Evolutionary conservation across 2,797 vertebrate species (phyloP), one percentile per base, ranked within the genome.

Genomic region (Muraenolepis orangiensis): DNA sequence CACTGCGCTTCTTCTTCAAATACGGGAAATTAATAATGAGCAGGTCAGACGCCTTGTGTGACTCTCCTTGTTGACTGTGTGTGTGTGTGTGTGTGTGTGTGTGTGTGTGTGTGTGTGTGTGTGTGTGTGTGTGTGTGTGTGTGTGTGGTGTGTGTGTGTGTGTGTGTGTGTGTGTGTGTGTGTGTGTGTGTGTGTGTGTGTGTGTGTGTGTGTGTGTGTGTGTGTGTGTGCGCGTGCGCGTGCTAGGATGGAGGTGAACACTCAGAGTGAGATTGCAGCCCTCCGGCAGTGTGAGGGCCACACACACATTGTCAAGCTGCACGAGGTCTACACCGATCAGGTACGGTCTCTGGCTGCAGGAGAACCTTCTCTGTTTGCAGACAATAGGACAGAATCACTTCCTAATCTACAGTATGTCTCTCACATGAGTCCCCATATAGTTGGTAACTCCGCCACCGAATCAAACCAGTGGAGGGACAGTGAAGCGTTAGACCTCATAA

Each of bases 281-380:
- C 82, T 97, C 78, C 92, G 92, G 81, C 93, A 96, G 77, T 97
- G 96, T 76, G 95, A 96, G 80, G 85, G 90, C 61, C 96, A 98
- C 82, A 95, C 95, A 18, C 96, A 96, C 82, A 95, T 97, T 1
- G 96, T 97, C 80, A 95, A 91, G 70, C 91, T 98, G 42, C 91
- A 95, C 0, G 96, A 96, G 0, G 95, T 97, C 69, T 95, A 94
- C 71, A 95, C 96, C 0, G 96, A 98, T 91, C 95, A 97, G 96
- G 96, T 97, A 90, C 74, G 14, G 3, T 4, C 18, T 5, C 2
- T 13, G 12, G 34, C 8, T 13, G 26, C 13, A 75, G 12, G 29
- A 67, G 1, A 28, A 76, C 20, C 46, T 61, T 42, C 40, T 12
- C 12, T 14, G 40, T 1, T 42, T 16, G 2, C 40, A 14, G 12